Base-by-base conservation (phyloP, 2,888 invertebrate species). In the Drosophila prolongata region DNA sequence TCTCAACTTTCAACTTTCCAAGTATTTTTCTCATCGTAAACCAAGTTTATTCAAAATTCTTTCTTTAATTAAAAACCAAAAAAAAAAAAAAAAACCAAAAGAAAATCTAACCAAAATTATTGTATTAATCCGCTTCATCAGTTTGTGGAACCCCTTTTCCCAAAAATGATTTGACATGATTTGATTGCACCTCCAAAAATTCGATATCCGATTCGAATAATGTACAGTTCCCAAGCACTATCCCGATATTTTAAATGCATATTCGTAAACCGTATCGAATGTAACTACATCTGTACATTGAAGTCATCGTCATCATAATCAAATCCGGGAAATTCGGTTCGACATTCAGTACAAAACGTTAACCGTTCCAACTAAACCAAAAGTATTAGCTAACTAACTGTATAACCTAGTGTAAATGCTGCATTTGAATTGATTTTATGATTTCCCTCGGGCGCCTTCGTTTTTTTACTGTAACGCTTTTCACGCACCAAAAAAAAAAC, bases 11-110 rank as follows among this genome's bases (percentile, higher is more conserved):
- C 90, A 91, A 91, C 89, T 91, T 90, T 91, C 69, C 86, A 91
- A 91, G 87, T 91, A 91, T 90, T 87, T 87, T 78, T 90, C 87
- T 91, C 90, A 89, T 90, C 90, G 89, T 89, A 91, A 81, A 77
- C 59, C 55, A 73, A 80, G 62, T 77, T 79, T 86, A 82, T 89
- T 85, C 87, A 80, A 90, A 88, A 78, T 85, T 83, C 80, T 89
- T 79, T 87, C 84, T 89, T 84, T 79, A 68, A 77, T 71, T 66
- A 80, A 73, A 76, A 78, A 59, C 54, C 30, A 67, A 67, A 50
- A 16, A 16, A 1, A 16, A 16, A 16, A 16, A 79, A 78, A 56
- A 47, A 37, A 50, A 37, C 27, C 16, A 58, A 65, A 52, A 11
- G 19, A 35, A 62, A 67, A 61, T 47, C 13, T 50, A 68, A 75